Conservation (phyloP, 2,888 invertebrate genomes). For the Drosophila atroscutellata region DNA sequence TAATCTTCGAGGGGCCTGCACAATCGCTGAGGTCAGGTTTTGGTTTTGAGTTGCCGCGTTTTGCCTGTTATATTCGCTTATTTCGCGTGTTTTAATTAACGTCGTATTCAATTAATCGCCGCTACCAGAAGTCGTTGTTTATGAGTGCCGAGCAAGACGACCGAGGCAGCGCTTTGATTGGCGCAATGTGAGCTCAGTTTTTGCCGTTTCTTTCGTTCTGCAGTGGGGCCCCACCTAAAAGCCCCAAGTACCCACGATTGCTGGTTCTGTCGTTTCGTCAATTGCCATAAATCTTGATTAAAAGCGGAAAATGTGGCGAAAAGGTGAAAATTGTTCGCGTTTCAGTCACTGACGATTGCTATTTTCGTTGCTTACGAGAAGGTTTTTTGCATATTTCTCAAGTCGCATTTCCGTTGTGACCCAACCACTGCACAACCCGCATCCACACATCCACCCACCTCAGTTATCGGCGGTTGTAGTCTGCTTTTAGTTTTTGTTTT, state of each 20-base stretch:
- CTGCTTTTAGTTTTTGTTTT: background rate
- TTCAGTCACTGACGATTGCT: conserved; percentile 33
- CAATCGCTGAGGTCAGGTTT: conserved; percentile 27
- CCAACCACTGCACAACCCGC: background rate
- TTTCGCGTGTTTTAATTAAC: conserved; percentile 63
- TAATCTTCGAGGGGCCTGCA: conserved; percentile 38
- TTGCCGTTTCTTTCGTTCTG: conserved; percentile 8
- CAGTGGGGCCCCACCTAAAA: conserved; percentile 16
- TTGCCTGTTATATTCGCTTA: background rate
- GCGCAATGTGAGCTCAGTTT: conserved; percentile 33
- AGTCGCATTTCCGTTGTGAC: conserved; percentile 52
- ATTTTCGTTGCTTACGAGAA: conserved; percentile 51
- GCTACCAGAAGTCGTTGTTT: conserved; percentile 52
- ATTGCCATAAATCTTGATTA: conserved; percentile 80
- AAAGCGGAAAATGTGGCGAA: conserved; percentile 69
- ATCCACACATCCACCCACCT: conserved; percentile 19
- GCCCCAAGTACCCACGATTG: conserved; percentile 13
- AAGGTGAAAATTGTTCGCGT: conserved; percentile 75
- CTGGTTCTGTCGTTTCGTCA: conserved; percentile 57
- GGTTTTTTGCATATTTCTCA: conserved; percentile 69
- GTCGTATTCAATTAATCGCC: conserved; percentile 66
- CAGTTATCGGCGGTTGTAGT: conserved; percentile 40
- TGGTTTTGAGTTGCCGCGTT: conserved; percentile 7
- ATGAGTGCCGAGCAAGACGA: conserved; percentile 33
- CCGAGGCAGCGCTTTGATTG: conserved; percentile 57